Base-by-base conservation (phyloP, 2,113 vertebrate genomes). In the Anguilla japonica region DNA sequence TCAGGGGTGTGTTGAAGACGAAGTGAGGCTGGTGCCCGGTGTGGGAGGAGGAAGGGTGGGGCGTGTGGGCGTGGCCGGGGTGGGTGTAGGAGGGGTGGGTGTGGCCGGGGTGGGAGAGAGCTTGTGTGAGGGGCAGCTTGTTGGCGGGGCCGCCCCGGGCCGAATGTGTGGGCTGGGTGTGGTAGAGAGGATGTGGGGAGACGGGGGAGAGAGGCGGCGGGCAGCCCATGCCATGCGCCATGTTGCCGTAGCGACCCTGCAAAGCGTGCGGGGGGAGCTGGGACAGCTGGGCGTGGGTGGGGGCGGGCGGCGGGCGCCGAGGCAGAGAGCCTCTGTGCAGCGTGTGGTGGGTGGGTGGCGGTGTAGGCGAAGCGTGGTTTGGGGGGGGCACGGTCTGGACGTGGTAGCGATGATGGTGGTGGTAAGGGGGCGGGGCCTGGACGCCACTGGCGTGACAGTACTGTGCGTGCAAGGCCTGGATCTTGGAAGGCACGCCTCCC, bases 401-500 rank as follows among this genome's bases (percentile, higher is more conserved):
- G 90, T 96, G 94, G 91, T 94, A 96, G 86, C 95, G 91, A 81
- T 96, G 96, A 79, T 97, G 96, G 60, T 96, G 95, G 87, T 97
- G 94, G 91, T 96, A 96, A 11, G 95, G 95, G 0, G 95, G 96
- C 14, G 95, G 96, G 0, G 95, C 93, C 87, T 93, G 92, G 41
- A 43, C 83, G 57, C 39, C n/a, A 29, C 43, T 67, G 92, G 94
- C 94, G 92, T 98, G 96, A 94, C 97, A 98, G 88, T 97, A 98
- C 92, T 97, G 97, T 87, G 97, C 96, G 87, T 97, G 97, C 88
- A 97, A 93, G 22, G 96, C 96, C 93, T 97, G 97, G 86, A 98
- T 96, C 92, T 97, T 98, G 92, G 97, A 97, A 14, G 94, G 96
- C 18, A 93, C 95, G 56, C 94, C 96, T 39, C 75, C 93, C 88